These are phyloP conservation scores for Otolemur crassicaudatus DNA, from an alignment of 2,797 vertebrate species.

Conservation along the genomic window DNA sequence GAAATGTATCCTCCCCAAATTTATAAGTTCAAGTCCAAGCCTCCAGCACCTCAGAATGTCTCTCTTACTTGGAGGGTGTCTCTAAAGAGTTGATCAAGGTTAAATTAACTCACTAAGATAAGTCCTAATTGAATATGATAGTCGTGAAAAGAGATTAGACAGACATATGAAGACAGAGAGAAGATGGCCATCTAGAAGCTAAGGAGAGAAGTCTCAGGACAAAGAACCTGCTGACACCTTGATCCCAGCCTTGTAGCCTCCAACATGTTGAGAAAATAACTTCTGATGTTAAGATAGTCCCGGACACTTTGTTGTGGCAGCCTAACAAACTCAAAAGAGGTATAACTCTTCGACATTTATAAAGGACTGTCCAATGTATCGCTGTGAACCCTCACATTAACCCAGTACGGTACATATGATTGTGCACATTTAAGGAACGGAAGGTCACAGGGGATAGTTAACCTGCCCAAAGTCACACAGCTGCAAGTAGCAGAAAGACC, in stretches of 20 bases:
- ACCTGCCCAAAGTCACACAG: neutral
- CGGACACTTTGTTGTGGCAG: neutral
- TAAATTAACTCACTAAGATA: neutral
- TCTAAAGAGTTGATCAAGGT: neutral
- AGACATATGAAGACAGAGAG: neutral
- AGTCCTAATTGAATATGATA: neutral
- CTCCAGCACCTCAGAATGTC: neutral
- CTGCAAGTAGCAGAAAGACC: neutral
- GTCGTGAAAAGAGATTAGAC: neutral
- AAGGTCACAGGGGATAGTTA: neutral
- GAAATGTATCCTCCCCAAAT: neutral
- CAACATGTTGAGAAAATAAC: neutral
- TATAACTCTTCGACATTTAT: neutral
- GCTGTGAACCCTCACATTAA: neutral
- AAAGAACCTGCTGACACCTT: neutral
- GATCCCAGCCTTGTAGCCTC: neutral
- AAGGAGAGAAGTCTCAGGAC: neutral
- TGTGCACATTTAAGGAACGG: neutral
- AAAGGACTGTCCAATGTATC: neutral
- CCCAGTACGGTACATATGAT: fast-evolving
- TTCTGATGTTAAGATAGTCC: neutral
- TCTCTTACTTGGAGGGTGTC: neutral
- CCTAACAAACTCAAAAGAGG: neutral
- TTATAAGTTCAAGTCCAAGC: neutral
- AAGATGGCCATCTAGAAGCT: neutral